A percentile compares a stretch with the other conserved stretches of the same genome.
Conservation (phyloP, 2,888 invertebrate genomes). For the Apamea sordens region DNA sequence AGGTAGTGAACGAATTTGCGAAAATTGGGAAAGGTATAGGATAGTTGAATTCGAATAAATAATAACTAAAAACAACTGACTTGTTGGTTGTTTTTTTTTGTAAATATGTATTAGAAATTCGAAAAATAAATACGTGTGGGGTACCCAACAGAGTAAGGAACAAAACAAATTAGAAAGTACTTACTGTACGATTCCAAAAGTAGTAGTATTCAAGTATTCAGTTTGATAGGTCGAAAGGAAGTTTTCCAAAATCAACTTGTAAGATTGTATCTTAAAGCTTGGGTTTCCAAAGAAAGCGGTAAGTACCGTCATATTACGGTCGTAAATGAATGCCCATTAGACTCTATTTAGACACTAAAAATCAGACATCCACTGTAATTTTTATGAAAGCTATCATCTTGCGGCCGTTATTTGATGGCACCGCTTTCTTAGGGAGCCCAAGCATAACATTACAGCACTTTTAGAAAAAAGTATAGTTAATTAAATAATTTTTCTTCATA, state of each 20-base stretch:
- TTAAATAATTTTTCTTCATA: neutral
- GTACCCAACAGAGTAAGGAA: too few species aligned
- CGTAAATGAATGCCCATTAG: neutral
- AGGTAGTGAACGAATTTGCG: neutral
- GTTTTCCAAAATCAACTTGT: neutral
- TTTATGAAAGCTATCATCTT: neutral
- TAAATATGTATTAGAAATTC: too few species aligned
- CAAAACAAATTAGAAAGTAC: neutral
- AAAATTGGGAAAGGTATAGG: neutral
- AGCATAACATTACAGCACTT: neutral
- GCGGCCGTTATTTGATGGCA: too few species aligned
- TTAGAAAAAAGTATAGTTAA: neutral
- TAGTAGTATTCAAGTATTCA: neutral
- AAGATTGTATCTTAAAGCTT: neutral
- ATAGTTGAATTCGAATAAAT: too few species aligned
- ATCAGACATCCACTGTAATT: neutral
- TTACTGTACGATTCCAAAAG: neutral
- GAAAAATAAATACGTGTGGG: too few species aligned
- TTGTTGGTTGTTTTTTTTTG: too few species aligned
- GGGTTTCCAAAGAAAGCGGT: neutral
- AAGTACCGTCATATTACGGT: neutral
- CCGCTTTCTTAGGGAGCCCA: neutral
- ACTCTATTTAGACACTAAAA: neutral
- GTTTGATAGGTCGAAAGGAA: neutral
- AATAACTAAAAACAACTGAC: too few species aligned